phyloP scores from a whole-genome alignment of 2,888 invertebrate species.

The Liopterus haemorrhoidalis region DNA sequence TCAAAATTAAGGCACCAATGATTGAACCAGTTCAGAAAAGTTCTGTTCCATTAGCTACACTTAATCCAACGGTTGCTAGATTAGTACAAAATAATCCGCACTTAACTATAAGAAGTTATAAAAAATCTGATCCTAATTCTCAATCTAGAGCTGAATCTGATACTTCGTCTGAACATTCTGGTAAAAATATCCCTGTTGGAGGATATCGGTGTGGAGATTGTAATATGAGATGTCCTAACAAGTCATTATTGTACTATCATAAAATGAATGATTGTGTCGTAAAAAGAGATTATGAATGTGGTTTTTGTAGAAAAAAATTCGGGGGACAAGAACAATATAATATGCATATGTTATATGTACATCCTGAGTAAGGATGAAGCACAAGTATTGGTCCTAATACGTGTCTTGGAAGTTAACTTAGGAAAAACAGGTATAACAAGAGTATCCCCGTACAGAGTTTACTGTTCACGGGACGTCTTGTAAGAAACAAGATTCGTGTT shows the following conservation, averaged over 20 bases:
- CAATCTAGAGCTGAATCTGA: background rate
- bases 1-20: constrained; percentile 11
- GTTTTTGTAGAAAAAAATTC: constrained; percentile 46
- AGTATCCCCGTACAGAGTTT: too few relatives aligned
- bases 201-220: constrained; percentile 34
- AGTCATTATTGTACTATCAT: constrained; percentile 46
- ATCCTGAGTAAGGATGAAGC: constrained; percentile 41
- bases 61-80: constrained; percentile 40
- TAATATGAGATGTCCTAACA: constrained; percentile 44
- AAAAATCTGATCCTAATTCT: background rate
- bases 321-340: constrained; percentile 47
- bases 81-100: constrained; percentile 45
- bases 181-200: background rate
- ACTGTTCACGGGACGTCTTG: too few relatives aligned
- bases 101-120: constrained; percentile 40
- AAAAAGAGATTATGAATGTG: constrained; percentile 43
- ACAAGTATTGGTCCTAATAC: too few relatives aligned
- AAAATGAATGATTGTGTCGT: constrained; percentile 46
- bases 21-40: constrained; percentile 5
- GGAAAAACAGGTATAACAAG: too few relatives aligned
- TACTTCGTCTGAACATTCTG: constrained; percentile 14
- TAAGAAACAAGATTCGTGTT: too few relatives aligned
- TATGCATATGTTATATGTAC: constrained; percentile 46
- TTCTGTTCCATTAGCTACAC: constrained; percentile 3
- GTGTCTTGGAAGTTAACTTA: too few relatives aligned